A percentile compares a stretch with the other conserved stretches of the same genome.
These are phyloP conservation scores for Cyclina sinensis DNA, from an alignment of 1,140 invertebrate species.

Conservation along the genomic window DNA sequence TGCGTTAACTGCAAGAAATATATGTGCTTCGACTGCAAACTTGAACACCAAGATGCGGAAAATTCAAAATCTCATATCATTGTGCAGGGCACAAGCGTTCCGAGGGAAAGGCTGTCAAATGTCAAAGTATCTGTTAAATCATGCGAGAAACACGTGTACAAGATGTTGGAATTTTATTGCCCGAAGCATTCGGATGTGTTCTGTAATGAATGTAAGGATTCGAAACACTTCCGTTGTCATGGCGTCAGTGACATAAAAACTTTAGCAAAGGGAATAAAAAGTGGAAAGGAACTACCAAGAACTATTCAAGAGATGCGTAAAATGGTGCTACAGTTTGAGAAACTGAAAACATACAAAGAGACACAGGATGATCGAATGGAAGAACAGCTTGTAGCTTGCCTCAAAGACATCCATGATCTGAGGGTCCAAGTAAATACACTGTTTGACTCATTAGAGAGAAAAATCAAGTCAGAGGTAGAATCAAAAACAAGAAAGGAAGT, in stretches of 20 bases:
- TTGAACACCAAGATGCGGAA: not conserved
- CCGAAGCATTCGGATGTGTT: slow-evolving; percentile 7
- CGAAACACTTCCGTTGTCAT: not conserved
- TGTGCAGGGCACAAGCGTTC: not conserved
- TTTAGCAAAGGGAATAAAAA: slow-evolving; percentile 31
- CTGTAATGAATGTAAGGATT: slow-evolving; percentile 21
- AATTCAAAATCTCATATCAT: slow-evolving; percentile 9
- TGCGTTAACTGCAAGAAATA: slow-evolving; percentile 41
- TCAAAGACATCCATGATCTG: slow-evolving; percentile 10
- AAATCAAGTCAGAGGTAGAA: not conserved
- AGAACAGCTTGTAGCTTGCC: not conserved
- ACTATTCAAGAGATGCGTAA: not conserved
- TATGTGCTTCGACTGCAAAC: slow-evolving; percentile 25
- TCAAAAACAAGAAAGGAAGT: not conserved
- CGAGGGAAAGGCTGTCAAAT: not conserved
- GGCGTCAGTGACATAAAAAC: not conserved
- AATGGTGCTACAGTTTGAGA: slow-evolving; percentile 31
- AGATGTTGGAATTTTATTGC: slow-evolving; percentile 24
- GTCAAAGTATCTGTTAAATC: not conserved
- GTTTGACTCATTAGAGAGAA: slow-evolving; percentile 28
- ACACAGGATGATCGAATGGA: not conserved
- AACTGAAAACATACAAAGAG: slow-evolving; percentile 30
- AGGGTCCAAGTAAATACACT: not conserved
- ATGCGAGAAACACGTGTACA: slow-evolving; percentile 24
- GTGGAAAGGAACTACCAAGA: not conserved